These are phyloP conservation scores for Pycnonotus jocosus DNA, from an alignment of 2,113 vertebrate species.

Conservation along the genomic window DNA sequence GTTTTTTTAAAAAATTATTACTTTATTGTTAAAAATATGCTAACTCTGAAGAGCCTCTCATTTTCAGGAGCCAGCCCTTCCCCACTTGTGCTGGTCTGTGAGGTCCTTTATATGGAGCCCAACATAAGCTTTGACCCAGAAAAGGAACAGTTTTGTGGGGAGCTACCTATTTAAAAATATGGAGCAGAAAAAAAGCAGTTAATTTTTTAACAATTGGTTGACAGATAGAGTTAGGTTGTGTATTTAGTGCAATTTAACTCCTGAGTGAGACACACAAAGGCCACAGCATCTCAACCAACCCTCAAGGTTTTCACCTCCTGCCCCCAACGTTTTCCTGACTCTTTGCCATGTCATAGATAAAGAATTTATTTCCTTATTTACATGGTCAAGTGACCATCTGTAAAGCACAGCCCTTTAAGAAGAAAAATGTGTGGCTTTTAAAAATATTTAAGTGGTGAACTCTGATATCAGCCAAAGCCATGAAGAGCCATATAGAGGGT, in stretches of 20 bases:
- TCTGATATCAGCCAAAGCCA: not conserved
- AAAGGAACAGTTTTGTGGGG: not conserved
- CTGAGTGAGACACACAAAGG: not conserved
- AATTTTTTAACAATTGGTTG: not conserved
- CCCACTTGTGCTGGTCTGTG: not conserved
- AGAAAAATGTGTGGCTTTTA: not conserved
- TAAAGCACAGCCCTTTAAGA: not conserved
- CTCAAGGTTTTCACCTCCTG: not conserved
- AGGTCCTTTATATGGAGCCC: not conserved
- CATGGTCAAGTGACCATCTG: not conserved
- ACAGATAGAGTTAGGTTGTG: not conserved
- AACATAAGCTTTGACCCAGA: not conserved
- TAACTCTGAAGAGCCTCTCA: not conserved
- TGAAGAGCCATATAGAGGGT: not conserved
- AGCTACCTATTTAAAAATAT: not conserved
- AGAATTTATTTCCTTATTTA: not conserved
- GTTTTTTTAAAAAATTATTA: too few species aligned
- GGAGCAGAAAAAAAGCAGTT: rapidly evolving
- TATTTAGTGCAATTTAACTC: not conserved
- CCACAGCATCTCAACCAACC: rapidly evolving
- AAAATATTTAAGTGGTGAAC: not conserved
- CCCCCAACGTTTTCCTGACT: not conserved
- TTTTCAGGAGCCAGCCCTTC: not conserved
- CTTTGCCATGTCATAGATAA: not conserved
- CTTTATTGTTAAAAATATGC: not conserved